Conservation (phyloP, 2,797 vertebrate genomes). For the Acrossocheilus fasciatus region DNA sequence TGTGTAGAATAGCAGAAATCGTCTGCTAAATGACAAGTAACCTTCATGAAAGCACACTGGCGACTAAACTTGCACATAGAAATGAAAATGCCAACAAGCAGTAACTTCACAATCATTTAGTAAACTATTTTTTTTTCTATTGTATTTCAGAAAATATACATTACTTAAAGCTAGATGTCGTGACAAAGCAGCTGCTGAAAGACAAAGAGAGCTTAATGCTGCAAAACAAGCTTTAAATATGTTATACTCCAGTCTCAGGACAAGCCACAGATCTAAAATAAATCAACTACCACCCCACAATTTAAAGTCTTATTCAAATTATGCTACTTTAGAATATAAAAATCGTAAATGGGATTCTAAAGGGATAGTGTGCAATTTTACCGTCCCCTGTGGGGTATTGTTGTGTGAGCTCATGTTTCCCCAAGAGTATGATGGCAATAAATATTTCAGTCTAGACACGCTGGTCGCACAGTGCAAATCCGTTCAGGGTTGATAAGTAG, state of each 20-base stretch:
- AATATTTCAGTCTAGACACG: slow-evolving; percentile 30
- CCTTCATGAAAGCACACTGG: slow-evolving; percentile 9
- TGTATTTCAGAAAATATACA: background rate
- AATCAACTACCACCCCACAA: background rate
- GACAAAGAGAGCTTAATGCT: background rate
- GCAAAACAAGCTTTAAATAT: background rate
- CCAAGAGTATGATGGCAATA: slow-evolving; percentile 10
- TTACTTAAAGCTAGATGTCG: background rate
- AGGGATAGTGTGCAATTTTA: background rate
- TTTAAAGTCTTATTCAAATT: background rate
- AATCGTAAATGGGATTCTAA: background rate
- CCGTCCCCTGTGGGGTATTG: background rate
- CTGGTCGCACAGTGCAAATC: slow-evolving; percentile 22
- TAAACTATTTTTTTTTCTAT: background rate
- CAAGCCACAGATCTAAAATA: background rate
- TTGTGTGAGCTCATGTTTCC: slow-evolving; percentile 12
- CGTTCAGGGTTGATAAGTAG: slow-evolving; percentile 29
- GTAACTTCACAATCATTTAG: background rate
- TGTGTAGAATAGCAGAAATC: slow-evolving; percentile 9
- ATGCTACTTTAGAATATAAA: background rate
- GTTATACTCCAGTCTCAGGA: background rate
- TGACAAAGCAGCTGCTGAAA: slow-evolving; percentile 11
- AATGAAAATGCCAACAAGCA: background rate
- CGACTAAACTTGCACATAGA: background rate
- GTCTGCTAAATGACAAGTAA: slow-evolving; percentile 39